These are phyloP conservation scores for Halichoeres trimaculatus DNA, from an alignment of 2,113 vertebrate species.

Conservation along the genomic window DNA sequence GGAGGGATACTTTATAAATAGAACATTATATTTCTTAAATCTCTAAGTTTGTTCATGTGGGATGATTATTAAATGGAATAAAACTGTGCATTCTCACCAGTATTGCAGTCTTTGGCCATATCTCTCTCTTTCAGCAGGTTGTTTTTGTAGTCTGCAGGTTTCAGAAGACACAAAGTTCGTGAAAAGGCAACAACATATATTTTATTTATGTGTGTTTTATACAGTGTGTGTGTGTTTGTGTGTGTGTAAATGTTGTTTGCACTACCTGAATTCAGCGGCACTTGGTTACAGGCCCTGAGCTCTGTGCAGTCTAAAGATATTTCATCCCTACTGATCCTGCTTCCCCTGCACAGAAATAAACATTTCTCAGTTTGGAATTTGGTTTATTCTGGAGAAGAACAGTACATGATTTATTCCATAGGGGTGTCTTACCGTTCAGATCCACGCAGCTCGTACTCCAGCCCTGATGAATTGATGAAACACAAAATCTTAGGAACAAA, in stretches of 20 bases:
- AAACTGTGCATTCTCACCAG: constrained; percentile 80
- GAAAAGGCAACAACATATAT: neutral
- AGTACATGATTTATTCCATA: neutral
- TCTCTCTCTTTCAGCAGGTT: constrained; percentile 94
- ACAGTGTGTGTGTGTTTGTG: neutral
- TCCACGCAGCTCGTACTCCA: constrained; percentile 73
- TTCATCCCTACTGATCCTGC: constrained; percentile 77
- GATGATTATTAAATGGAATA: neutral
- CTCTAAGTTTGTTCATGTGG: neutral
- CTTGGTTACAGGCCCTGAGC: constrained; percentile 81
- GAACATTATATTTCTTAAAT: neutral
- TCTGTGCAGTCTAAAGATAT: constrained; percentile 84
- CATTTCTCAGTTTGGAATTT: neutral
- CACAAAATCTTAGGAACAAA: constrained; percentile 1
- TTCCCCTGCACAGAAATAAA: constrained; percentile 78
- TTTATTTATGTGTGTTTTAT: neutral
- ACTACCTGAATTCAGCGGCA: constrained; percentile 89
- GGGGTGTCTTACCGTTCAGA: constrained; percentile 68
- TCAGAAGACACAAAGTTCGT: neutral
- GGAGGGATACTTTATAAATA: constrained; percentile 1
- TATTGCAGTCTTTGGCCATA: constrained; percentile 90
- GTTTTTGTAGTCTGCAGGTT: constrained; percentile 93
- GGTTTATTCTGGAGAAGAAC: neutral
- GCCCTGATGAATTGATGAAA: constrained; percentile 62
- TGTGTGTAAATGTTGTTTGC: neutral